phyloP scores from a whole-genome alignment of 2,113 vertebrate genomes.

The Chaetorhynchus papuensis region DNA sequence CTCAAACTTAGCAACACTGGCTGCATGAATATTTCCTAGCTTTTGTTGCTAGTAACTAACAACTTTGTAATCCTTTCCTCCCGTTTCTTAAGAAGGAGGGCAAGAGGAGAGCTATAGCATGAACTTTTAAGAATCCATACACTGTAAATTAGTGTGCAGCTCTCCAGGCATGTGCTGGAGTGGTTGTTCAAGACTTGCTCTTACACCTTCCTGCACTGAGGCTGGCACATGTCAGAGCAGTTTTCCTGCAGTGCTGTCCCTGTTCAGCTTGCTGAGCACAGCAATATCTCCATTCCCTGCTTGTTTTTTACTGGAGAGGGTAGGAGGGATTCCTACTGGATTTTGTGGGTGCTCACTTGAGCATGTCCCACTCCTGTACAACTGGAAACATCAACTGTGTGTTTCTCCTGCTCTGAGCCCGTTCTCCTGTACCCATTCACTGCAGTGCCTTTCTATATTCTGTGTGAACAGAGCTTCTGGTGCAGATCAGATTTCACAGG shows the following conservation, averaged over 20 bases:
- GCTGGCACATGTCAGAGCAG: accelerated
- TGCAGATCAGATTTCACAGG: background rate
- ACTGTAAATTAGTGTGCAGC: background rate
- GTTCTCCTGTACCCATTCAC: background rate
- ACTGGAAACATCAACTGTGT: background rate
- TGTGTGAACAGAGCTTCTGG: background rate
- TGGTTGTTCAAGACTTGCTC: background rate
- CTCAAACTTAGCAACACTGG: background rate
- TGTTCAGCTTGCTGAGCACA: background rate
- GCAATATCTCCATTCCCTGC: background rate
- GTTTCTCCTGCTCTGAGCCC: background rate
- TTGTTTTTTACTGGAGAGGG: background rate
- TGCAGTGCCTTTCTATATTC: background rate
- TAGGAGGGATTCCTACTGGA: background rate
- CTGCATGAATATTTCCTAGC: background rate
- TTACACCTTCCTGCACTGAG: background rate
- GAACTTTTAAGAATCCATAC: background rate
- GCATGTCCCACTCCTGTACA: background rate
- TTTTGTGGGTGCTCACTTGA: background rate
- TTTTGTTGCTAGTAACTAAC: background rate
- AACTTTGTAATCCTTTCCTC: background rate
- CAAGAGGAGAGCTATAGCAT: background rate
- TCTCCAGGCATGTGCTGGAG: background rate
- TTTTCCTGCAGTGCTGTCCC: background rate
- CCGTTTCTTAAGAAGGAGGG: background rate